phyloP scores from a whole-genome alignment of 2,888 invertebrate species.

The Sipunculus nudus region DNA sequence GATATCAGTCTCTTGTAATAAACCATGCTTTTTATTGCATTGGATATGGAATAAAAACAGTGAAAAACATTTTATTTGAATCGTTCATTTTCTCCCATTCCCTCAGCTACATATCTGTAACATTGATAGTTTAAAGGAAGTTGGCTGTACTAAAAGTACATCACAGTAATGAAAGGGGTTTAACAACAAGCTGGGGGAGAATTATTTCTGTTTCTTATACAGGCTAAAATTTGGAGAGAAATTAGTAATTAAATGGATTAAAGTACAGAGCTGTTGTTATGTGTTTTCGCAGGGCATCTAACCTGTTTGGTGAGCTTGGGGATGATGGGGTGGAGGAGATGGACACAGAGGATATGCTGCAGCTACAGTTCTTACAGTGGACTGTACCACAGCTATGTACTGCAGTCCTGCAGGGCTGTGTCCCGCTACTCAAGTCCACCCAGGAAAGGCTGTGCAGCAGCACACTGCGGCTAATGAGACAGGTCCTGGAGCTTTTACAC shows the following conservation, averaged over 20 bases:
- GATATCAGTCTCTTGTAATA: neutral
- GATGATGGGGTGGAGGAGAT: slow-evolving; percentile 40
- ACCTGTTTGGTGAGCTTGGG: neutral
- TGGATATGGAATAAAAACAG: too few species aligned
- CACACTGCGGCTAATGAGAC: slow-evolving; percentile 23
- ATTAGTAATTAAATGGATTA: too few species aligned
- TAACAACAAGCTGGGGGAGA: too few species aligned
- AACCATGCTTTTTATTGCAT: neutral
- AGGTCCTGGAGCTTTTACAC: slow-evolving; percentile 39
- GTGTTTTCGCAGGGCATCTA: too few species aligned
- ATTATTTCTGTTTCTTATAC: too few species aligned
- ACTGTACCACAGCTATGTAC: slow-evolving; percentile 59
- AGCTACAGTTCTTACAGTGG: slow-evolving; percentile 57
- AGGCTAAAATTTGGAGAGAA: too few species aligned
- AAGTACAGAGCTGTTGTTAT: too few species aligned
- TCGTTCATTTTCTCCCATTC: too few species aligned
- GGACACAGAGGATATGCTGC: slow-evolving; percentile 53
- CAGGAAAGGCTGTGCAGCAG: slow-evolving; percentile 29
- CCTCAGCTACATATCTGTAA: too few species aligned
- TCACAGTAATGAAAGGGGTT: neutral
- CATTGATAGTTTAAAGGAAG: too few species aligned
- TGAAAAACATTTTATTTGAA: too few species aligned
- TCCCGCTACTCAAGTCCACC: slow-evolving; percentile 49
- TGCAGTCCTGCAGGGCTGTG: slow-evolving; percentile 48
- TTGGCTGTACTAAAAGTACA: neutral